phyloP scores from a whole-genome alignment of 2,113 vertebrate species.

The Cyanistes caeruleus region DNA sequence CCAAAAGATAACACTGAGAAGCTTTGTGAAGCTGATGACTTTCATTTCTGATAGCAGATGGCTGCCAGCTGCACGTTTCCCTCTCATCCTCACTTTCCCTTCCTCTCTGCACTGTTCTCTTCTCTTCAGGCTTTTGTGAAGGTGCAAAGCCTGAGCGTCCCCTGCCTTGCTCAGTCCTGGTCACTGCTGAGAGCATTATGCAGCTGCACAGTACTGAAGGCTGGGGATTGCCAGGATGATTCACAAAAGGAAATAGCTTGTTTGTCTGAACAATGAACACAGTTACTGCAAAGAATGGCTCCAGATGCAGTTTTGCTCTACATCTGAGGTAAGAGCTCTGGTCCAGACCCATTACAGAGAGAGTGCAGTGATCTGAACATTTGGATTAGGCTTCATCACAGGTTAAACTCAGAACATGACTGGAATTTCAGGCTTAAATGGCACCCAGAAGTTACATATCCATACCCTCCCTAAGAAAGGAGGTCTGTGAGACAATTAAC shows the following conservation, averaged over 20 bases:
- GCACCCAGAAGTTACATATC: not conserved
- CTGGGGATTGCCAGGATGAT: not conserved
- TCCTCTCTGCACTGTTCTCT: not conserved
- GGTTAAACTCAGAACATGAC: not conserved
- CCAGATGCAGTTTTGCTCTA: not conserved
- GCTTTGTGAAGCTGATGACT: not conserved
- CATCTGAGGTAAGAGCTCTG: not conserved
- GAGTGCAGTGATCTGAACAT: not conserved
- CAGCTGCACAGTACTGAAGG: not conserved
- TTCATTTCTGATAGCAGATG: constrained; percentile 35
- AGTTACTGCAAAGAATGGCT: not conserved
- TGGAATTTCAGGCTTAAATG: not conserved
- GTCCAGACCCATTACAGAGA: not conserved
- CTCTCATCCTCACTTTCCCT: not conserved
- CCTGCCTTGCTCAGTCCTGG: not conserved
- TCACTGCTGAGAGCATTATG: not conserved
- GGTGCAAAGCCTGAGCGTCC: not conserved
- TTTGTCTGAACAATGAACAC: constrained; percentile 5
- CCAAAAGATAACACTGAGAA: constrained; percentile 28
- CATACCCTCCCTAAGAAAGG: not conserved
- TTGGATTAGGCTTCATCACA: not conserved
- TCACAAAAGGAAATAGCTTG: constrained; percentile 32
- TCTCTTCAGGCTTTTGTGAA: not conserved
- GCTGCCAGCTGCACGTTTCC: not conserved
- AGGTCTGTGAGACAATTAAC: not conserved